Conservation (phyloP, 2,888 invertebrate genomes). For the Cryptosula pallasiana region DNA sequence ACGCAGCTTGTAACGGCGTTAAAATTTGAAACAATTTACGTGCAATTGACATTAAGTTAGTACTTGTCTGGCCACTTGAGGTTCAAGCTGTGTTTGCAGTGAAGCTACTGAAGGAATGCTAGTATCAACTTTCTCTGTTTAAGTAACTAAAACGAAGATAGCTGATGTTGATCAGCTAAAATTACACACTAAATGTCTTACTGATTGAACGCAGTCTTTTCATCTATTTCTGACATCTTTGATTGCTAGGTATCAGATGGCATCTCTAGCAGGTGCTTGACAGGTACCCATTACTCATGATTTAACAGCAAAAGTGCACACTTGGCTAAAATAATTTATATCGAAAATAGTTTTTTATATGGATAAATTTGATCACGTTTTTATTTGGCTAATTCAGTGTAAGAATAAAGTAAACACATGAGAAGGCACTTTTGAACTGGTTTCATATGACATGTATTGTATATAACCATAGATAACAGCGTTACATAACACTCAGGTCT, state of each 20-base stretch:
- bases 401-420: too few species aligned
- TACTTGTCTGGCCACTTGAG: background rate
- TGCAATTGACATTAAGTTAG: background rate
- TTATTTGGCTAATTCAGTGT: too few species aligned
- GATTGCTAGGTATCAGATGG: background rate
- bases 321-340: too few species aligned
- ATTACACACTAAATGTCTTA: background rate
- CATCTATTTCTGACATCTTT: background rate
- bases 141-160: background rate
- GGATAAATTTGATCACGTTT: too few species aligned
- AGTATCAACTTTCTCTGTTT: background rate
- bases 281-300: background rate
- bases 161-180: background rate
- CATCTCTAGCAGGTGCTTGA: background rate
- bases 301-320: too few species aligned
- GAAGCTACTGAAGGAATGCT: background rate
- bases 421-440: too few species aligned
- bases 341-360: too few species aligned
- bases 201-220: background rate
- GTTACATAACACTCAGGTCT: too few species aligned
- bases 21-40: background rate
- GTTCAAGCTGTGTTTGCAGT: background rate
- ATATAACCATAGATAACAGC: too few species aligned
- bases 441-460: too few species aligned
- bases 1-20: too few species aligned